A percentile compares a stretch with the other conserved stretches of the same genome.
These are phyloP conservation scores for Neodontobutis hainanensis DNA, from an alignment of 2,113 vertebrate genomes.

Conservation along the genomic window DNA sequence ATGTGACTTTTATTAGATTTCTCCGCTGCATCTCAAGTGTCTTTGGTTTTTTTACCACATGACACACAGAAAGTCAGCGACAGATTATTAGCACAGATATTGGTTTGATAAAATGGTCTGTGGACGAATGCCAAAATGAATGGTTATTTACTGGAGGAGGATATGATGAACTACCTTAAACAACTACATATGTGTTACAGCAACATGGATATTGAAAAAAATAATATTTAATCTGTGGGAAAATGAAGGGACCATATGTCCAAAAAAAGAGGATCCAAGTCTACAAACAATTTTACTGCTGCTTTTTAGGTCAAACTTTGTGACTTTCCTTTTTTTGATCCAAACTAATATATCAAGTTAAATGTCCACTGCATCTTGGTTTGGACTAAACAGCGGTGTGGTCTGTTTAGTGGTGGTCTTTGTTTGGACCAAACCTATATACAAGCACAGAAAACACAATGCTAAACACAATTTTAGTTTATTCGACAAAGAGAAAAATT, in stretches of 20 bases:
- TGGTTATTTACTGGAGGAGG: slow-evolving; percentile 2
- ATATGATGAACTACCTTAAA: background rate
- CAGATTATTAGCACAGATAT: background rate
- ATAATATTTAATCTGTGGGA: slow-evolving; percentile 1
- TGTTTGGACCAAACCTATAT: no score
- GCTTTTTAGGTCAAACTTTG: background rate
- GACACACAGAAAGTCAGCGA: background rate
- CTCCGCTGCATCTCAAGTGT: background rate
- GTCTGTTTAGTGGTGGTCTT: no score
- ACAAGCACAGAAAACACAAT: no score
- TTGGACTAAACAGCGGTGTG: background rate
- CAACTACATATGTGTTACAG: background rate
- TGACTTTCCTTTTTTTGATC: background rate
- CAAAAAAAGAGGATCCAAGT: background rate
- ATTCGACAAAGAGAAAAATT: no score
- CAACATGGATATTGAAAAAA: slow-evolving; percentile 2
- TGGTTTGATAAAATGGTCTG: background rate
- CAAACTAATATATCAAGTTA: background rate
- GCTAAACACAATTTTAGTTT: no score
- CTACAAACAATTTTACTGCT: background rate
- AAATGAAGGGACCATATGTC: background rate
- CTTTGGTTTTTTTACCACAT: background rate
- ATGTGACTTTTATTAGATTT: slow-evolving; percentile 8
- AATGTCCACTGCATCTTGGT: background rate
- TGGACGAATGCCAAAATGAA: background rate